Evolutionary conservation across 2,888 invertebrate species (phyloP).

Genomic region (Euproctis similis): DNA sequence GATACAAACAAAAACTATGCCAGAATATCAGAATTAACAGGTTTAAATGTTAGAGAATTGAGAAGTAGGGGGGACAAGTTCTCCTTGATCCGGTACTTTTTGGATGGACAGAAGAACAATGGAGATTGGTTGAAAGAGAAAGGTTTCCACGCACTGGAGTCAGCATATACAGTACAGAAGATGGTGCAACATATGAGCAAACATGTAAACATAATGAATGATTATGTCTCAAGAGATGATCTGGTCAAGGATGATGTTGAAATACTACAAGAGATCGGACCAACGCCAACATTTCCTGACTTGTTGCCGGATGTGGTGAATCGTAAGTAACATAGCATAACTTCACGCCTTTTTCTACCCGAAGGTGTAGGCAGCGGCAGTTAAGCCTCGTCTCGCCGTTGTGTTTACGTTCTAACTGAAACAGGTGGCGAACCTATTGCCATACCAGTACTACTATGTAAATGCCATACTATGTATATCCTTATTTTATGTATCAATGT

Average conservation of each 20-base stretch:
- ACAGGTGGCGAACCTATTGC: too few relatives aligned
- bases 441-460: too few relatives aligned
- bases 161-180: slow-evolving; percentile 41
- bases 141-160: slow-evolving; percentile 41
- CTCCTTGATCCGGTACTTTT: slow-evolving; percentile 45
- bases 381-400: too few relatives aligned
- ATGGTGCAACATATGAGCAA: slow-evolving; percentile 42
- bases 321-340: too few relatives aligned
- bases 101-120: slow-evolving; percentile 44
- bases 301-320: slow-evolving; percentile 20
- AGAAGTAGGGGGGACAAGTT: slow-evolving; percentile 46
- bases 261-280: slow-evolving; percentile 37
- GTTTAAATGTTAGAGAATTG: slow-evolving; percentile 45
- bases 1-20: slow-evolving; percentile 38
- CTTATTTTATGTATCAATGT: too few relatives aligned
- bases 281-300: slow-evolving; percentile 30
- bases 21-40: slow-evolving; percentile 50
- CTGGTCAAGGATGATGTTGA: slow-evolving; percentile 21
- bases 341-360: too few relatives aligned
- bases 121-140: slow-evolving; percentile 37
- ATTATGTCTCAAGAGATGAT: slow-evolving; percentile 23
- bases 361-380: too few relatives aligned
- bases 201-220: slow-evolving; percentile 28
- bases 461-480: too few relatives aligned
- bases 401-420: too few relatives aligned